Conservation (phyloP, 2,113 vertebrate genomes). For the Vidua macroura region DNA sequence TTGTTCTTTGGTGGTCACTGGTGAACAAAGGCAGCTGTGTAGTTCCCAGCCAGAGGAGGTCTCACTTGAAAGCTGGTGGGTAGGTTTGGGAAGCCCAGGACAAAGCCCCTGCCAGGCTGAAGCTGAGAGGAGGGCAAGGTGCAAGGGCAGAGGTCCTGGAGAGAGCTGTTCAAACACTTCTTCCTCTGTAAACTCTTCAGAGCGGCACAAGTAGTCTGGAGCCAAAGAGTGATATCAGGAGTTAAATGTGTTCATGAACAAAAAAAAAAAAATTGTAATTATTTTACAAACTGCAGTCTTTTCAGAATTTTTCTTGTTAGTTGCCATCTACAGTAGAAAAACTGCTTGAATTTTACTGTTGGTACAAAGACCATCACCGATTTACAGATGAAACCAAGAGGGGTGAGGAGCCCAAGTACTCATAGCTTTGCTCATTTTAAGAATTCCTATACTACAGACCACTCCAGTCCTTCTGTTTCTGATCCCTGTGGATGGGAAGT, state of each 20-base stretch:
- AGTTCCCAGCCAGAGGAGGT: not conserved
- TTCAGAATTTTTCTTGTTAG: not conserved
- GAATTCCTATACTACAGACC: not conserved
- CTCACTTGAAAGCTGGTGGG: not conserved
- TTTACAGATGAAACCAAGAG: not conserved
- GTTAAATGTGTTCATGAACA: not conserved
- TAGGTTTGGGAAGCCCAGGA: not conserved
- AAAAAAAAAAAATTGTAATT: not conserved
- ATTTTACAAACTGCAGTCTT: not conserved
- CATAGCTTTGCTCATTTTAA: not conserved
- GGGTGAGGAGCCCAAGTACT: fast-evolving
- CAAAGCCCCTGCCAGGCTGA: not conserved
- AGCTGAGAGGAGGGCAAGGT: not conserved
- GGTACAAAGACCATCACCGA: not conserved
- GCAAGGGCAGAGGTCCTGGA: not conserved
- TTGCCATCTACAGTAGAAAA: not conserved
- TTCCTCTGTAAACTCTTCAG: not conserved
- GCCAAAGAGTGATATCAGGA: not conserved
- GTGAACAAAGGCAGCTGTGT: not conserved
- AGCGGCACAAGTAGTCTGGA: not conserved
- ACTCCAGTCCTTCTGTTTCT: not conserved
- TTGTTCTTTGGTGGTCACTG: not conserved
- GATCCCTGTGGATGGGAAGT: not conserved
- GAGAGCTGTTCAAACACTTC: not conserved
- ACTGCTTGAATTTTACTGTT: not conserved